Conservation (phyloP, 2,113 vertebrate species). For the Picathartes gymnocephalus region DNA sequence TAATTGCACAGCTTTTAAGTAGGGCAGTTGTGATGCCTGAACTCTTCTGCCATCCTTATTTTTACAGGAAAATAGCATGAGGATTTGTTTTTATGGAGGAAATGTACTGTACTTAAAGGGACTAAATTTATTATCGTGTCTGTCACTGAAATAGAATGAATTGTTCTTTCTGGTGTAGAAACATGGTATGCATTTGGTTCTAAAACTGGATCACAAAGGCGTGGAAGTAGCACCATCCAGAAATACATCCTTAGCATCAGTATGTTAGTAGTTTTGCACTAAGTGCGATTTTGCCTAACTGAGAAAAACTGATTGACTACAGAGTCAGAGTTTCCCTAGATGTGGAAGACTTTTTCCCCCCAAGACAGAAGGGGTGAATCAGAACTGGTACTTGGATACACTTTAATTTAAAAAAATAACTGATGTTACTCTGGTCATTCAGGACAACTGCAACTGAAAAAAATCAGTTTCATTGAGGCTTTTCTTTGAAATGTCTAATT, state of each 20-base stretch:
- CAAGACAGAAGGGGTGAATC: rapidly evolving
- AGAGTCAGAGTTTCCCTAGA: background rate
- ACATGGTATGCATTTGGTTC: background rate
- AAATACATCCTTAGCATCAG: background rate
- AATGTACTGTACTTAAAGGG: background rate
- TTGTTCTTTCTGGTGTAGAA: background rate
- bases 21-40: background rate
- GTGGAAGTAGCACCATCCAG: background rate
- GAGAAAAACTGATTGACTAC: background rate
- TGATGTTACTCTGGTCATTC: background rate
- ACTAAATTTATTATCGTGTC: background rate
- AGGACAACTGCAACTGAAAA: background rate
- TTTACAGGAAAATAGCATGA: background rate
- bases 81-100: background rate
- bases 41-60: background rate
- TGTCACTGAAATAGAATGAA: background rate
- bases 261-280: background rate
- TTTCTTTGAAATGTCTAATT: background rate
- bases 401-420: background rate
- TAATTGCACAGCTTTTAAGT: background rate
- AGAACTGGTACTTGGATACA: background rate
- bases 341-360: background rate
- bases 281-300: background rate
- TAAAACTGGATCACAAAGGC: background rate
- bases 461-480: rapidly evolving